Conservation (phyloP, 2,888 invertebrate species). For the Theretra japonica region DNA sequence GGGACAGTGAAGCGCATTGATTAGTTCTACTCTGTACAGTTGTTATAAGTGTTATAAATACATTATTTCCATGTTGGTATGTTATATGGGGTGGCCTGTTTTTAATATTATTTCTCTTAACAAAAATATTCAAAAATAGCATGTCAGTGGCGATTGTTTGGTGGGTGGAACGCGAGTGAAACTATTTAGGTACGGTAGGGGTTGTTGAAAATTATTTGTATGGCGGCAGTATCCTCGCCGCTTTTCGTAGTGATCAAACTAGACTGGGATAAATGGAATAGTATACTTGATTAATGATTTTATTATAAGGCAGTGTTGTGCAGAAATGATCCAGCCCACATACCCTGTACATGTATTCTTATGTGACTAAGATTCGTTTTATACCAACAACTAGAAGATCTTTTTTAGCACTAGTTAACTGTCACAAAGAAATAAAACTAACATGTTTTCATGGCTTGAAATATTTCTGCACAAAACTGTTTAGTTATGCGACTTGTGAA, state of each 20-base stretch:
- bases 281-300: not conserved
- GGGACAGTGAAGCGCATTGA: conserved; percentile 59
- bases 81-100: conserved; percentile 67
- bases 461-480: too few species aligned
- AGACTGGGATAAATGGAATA: not conserved
- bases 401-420: too few species aligned
- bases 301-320: too few species aligned
- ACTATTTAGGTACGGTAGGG: conserved; percentile 26
- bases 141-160: conserved; percentile 33
- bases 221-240: not conserved
- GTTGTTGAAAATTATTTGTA: conserved; percentile 16
- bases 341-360: not conserved
- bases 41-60: conserved; percentile 80
- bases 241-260: conserved; percentile 1
- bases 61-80: conserved; percentile 71
- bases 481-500: not conserved
- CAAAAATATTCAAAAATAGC: conserved; percentile 37
- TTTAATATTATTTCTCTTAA: conserved; percentile 76
- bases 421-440: too few species aligned
- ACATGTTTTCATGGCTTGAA: too few species aligned
- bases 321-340: too few species aligned
- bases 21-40: conserved; percentile 63
- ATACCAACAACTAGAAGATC: too few species aligned
- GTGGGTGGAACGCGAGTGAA: conserved; percentile 51
- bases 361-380: too few species aligned